phyloP scores from a whole-genome alignment of 2,888 invertebrate species.

The Tipula confusa region DNA sequence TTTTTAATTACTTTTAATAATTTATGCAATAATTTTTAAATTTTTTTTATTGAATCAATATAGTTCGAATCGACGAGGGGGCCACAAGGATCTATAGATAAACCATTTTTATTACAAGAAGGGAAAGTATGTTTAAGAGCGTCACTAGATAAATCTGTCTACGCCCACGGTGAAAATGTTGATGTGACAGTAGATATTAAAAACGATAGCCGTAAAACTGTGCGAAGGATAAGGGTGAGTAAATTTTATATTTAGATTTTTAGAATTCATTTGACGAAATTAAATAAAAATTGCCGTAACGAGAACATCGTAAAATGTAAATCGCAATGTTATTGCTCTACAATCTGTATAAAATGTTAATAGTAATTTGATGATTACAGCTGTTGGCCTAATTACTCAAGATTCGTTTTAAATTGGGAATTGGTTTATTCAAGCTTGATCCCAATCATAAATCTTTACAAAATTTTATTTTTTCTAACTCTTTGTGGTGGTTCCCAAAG shows the following conservation, averaged over 20 bases:
- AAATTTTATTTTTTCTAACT: too few species aligned
- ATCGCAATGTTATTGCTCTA: background rate
- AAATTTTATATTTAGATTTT: background rate
- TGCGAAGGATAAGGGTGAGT: slow-evolving; percentile 75
- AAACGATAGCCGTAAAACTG: slow-evolving; percentile 80
- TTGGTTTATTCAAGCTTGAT: too few species aligned
- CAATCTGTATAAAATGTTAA: too few species aligned
- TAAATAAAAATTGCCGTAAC: background rate
- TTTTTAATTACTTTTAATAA: background rate
- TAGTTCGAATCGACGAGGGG: slow-evolving; percentile 51
- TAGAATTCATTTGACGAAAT: background rate
- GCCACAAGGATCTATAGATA: slow-evolving; percentile 69
- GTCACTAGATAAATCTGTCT: slow-evolving; percentile 74
- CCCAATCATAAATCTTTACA: too few species aligned
- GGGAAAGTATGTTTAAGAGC: slow-evolving; percentile 76
- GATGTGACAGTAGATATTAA: slow-evolving; percentile 67
- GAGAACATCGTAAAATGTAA: background rate
- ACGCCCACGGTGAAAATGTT: slow-evolving; percentile 78
- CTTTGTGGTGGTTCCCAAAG: too few species aligned
- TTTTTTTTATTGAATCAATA: background rate
- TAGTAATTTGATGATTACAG: too few species aligned
- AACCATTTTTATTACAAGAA: slow-evolving; percentile 80
- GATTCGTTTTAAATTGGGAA: too few species aligned
- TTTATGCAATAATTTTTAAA: slow-evolving; percentile 4
- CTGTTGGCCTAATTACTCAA: too few species aligned